phyloP scores from a whole-genome alignment of 2,888 invertebrate species.

The Fabriciana adippe region DNA sequence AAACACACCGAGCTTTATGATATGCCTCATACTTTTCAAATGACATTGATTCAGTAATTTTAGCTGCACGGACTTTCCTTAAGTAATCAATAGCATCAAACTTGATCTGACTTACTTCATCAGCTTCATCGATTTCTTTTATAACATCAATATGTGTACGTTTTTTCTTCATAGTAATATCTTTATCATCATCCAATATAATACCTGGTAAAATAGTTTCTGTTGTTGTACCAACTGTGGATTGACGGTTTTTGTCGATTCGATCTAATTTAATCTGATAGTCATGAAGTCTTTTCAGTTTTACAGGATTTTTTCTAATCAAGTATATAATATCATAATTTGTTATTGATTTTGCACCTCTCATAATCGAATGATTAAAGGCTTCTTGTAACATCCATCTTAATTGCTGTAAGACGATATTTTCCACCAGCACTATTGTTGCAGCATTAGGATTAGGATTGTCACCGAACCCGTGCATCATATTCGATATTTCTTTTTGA shows the following conservation, averaged over 20 bases:
- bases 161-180: slow-evolving; percentile 70
- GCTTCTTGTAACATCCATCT: slow-evolving; percentile 89
- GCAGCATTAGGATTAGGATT: slow-evolving; percentile 90
- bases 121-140: slow-evolving; percentile 79
- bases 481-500: slow-evolving; percentile 88
- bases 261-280: slow-evolving; percentile 85
- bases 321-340: slow-evolving; percentile 90
- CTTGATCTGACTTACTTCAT: slow-evolving; percentile 79
- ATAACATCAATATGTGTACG: slow-evolving; percentile 78
- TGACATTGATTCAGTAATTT: slow-evolving; percentile 78
- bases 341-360: slow-evolving; percentile 82
- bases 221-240: slow-evolving; percentile 47
- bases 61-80: slow-evolving; percentile 81
- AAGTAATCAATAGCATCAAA: slow-evolving; percentile 82
- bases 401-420: slow-evolving; percentile 91
- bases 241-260: slow-evolving; percentile 62
- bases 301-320: slow-evolving; percentile 90
- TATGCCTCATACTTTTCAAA: slow-evolving; percentile 88
- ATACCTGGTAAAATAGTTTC: slow-evolving; percentile 60
- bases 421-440: slow-evolving; percentile 92
- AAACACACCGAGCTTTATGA: slow-evolving; percentile 89
- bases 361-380: slow-evolving; percentile 84
- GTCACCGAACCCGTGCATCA: slow-evolving; percentile 98
- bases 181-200: slow-evolving; percentile 77
- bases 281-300: slow-evolving; percentile 88